Evolutionary conservation across 2,113 vertebrate species (phyloP), one percentile per base, ranked within the genome.

Genomic region (Periophthalmus modestus): DNA sequence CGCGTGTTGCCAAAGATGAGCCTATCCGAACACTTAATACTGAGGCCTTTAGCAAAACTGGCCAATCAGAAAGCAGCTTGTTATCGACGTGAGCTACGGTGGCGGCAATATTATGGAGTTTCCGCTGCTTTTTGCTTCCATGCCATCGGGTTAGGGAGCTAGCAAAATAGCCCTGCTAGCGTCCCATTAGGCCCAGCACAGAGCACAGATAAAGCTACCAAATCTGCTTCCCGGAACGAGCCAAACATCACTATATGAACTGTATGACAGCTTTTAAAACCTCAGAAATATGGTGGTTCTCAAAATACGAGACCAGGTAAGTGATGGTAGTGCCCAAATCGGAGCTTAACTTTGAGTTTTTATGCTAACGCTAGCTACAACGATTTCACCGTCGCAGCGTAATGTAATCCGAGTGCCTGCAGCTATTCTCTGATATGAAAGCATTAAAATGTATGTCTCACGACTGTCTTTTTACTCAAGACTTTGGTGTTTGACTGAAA

Each of bases 231-330:
- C 85, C 66, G 75, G 74, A 82, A 79, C 75, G 79, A 79, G 71
- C 79, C 48, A 46, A n/a, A 78, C 50, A 75, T 24, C 39, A 34
- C 66, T 84, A 70, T 78, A 85, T 82, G 78, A 83, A 73, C 90
- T 91, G 90, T 80, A 91, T 90, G 92, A 94, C 81, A 88, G 79
- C 74, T 55, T 33, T 63, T 88, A 78, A 83, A 83, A 85, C 67
- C 73, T 58, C 89, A 82, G 85, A 91, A 94, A 93, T 91, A 94
- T 93, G 92, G 92, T 93, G 91, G 91, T 94, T 89, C 93, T 94
- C 89, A 93, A 93, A 90, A 92, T 94, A 72, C 89, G 92, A 92
- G 93, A 94, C 85, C 93, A 94, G 93, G 93, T 94, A 87, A 85
- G 92, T 82, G 73, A 69, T 65, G 23, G 13, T 36, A 75, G 57